Percentiles rank a stretch among this genome's conserved stretches.
Conservation (phyloP, 2,113 vertebrate genomes). For the Corynorhinus townsendii region DNA sequence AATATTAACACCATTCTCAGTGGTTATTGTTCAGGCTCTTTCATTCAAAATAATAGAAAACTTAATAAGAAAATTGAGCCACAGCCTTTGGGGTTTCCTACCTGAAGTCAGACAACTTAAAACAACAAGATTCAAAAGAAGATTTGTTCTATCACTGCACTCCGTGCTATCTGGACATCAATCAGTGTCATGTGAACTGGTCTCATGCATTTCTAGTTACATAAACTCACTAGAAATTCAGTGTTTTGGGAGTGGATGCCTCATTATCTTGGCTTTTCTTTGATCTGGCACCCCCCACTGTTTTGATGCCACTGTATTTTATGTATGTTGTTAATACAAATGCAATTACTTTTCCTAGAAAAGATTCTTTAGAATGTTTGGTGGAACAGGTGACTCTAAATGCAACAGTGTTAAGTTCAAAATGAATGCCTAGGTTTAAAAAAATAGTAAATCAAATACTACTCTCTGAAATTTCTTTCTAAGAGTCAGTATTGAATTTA, state of each 20-base stretch:
- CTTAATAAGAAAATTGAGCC: neutral
- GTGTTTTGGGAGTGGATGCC: neutral
- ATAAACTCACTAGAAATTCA: neutral
- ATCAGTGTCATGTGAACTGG: neutral
- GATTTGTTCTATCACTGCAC: too few relatives aligned
- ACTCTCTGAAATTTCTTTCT: neutral
- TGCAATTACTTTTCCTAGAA: neutral
- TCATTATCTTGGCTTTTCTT: neutral
- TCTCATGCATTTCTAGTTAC: neutral
- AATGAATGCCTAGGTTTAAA: neutral
- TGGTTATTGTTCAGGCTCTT: neutral
- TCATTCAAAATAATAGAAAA: constrained; percentile 27
- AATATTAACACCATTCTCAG: neutral
- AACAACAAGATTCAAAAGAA: neutral
- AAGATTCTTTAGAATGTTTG: neutral
- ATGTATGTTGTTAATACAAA: neutral
- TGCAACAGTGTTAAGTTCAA: neutral
- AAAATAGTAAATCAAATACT: neutral
- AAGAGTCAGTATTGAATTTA: neutral
- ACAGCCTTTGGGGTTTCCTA: neutral
- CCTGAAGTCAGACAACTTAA: neutral
- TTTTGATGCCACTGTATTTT: neutral
- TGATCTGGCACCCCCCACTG: neutral
- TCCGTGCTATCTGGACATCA: neutral
- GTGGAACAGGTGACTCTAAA: neutral